Evolutionary conservation across 2,113 vertebrate species (phyloP).

Genomic region (Cardinalis cardinalis): DNA sequence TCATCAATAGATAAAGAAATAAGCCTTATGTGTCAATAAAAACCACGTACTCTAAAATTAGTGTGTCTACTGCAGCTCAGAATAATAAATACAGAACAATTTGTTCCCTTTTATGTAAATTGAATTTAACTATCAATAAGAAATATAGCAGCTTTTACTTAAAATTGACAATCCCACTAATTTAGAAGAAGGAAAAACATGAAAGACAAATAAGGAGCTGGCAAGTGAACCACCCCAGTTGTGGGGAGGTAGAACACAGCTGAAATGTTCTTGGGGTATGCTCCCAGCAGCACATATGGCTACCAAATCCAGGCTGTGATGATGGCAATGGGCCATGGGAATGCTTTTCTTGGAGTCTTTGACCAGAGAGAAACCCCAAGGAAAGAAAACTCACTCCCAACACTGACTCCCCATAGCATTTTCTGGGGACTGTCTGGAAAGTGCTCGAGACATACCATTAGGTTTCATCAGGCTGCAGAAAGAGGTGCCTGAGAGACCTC

Average conservation of each 20-base stretch:
- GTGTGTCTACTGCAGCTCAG: neutral
- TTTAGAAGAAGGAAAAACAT: neutral
- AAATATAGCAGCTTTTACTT: neutral
- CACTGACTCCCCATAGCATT: neutral
- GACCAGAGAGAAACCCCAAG: neutral
- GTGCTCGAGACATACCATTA: neutral
- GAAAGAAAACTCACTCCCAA: neutral
- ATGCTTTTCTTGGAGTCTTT: neutral
- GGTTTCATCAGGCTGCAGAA: neutral
- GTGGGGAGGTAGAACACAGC: neutral
- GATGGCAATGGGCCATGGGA: neutral
- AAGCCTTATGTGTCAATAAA: neutral
- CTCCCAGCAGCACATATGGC: fast-evolving
- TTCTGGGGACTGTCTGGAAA: neutral
- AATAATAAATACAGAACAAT: neutral
- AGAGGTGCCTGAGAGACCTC: neutral
- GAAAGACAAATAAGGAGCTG: neutral
- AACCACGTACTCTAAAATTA: neutral
- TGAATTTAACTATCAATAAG: neutral
- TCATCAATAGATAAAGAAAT: neutral
- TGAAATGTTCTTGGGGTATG: neutral
- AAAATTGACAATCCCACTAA: neutral
- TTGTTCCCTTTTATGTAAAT: neutral
- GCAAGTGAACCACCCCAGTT: neutral
- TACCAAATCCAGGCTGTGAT: neutral